These are phyloP conservation scores for Taxidea taxus DNA, from an alignment of 2,113 vertebrate genomes.

Conservation along the genomic window DNA sequence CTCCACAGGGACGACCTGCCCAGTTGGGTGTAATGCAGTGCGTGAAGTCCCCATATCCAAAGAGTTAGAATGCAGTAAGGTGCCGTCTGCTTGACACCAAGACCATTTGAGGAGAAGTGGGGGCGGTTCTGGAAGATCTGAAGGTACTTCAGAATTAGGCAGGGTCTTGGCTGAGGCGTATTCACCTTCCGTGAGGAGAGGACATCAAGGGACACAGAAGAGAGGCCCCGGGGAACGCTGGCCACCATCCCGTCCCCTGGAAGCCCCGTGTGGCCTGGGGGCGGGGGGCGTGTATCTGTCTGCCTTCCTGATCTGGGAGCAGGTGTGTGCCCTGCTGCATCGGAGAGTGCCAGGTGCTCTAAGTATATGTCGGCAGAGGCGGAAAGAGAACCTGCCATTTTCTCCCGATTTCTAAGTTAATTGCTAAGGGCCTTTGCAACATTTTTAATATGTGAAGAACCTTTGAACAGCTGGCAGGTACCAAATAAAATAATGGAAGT, in stretches of 20 bases:
- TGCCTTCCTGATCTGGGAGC: too few species aligned
- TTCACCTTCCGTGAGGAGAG: background rate
- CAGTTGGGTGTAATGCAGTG: rapidly evolving
- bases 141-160: background rate
- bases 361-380: background rate
- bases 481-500: background rate
- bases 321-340: background rate
- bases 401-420: constrained; percentile 6
- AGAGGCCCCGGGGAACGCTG: background rate
- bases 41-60: rapidly evolving
- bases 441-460: constrained; percentile 15
- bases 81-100: background rate
- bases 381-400: background rate
- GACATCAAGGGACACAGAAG: background rate
- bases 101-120: background rate
- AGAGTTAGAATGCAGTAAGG: background rate
- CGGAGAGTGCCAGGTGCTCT: background rate
- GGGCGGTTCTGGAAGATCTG: background rate
- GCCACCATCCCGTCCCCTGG: rapidly evolving
- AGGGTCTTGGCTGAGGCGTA: rapidly evolving
- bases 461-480: background rate
- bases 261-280: background rate
- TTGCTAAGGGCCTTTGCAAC: background rate
- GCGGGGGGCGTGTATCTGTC: rapidly evolving
- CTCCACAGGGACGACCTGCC: background rate